Base-by-base conservation (phyloP, 2,797 vertebrate genomes). In the Ara ararauna region DNA sequence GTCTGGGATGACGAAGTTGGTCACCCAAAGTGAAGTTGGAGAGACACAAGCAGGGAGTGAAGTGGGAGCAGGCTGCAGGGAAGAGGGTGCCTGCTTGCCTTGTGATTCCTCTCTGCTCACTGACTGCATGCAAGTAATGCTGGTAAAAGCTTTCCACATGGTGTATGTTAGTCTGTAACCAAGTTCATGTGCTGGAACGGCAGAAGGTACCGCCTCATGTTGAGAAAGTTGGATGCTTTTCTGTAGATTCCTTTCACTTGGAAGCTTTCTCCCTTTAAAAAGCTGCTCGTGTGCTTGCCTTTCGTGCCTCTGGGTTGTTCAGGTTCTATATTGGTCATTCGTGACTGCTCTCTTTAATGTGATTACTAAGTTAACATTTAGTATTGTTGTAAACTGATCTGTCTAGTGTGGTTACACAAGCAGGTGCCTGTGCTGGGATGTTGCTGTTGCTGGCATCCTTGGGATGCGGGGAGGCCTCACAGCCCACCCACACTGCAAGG, bases 351-450 rank as follows among this genome's bases (percentile, higher is more conserved):
- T 75, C 62, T 54, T 68, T 24, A 42, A 32, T 8, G 1, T 1
- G 5, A 30, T 45, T 16, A 22, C 45, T 42, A 38, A 73, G 34
- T n/a, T 5, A 50, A 5, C 5, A 0, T n/a, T 71, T 70, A 24
- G 13, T 14, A 0, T 17, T 29, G 32, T 0, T 47, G 60, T 24
- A 54, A 62, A 5, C 47, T 29, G 40, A 7, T 26, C 5, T n/a
- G 1, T 5, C 29, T 4, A 7, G 61, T 0, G 0, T n/a, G 87
- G 42, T 50, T 38, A 4, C 56, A 26, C n/a, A 6, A 30, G n/a
- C 29, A 60, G 91, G 36, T 67, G 65, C 38, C 70, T 0, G 1
- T 51, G 75, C 45, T 42, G 72, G 74, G 40, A 2, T 23, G 53
- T 60, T 64, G 71, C 51, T 83, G 45, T 66, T 11, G 1, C 30